phyloP scores from a whole-genome alignment of 2,888 invertebrate species.

The Spodoptera picta region DNA sequence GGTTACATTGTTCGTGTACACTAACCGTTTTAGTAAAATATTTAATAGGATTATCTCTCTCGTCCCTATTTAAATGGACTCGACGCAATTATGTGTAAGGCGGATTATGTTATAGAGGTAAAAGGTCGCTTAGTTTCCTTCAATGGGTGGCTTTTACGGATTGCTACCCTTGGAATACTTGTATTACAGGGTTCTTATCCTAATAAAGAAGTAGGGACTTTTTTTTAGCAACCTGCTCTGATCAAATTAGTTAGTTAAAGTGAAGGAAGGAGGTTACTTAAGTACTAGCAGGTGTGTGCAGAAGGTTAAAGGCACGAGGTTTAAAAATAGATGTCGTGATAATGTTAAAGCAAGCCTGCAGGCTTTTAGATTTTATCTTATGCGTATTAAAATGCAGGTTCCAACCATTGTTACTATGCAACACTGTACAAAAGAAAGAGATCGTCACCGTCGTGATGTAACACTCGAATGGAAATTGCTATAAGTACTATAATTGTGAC shows the following conservation, averaged over 20 bases:
- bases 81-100: slow-evolving; percentile 10
- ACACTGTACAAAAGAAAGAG: slow-evolving; percentile 6
- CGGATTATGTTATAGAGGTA: slow-evolving; percentile 3
- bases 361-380: slow-evolving; percentile 34
- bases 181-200: not conserved
- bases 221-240: not conserved
- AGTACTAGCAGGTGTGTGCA: slow-evolving; percentile 13
- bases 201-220: too few species aligned
- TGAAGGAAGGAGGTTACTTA: slow-evolving; percentile 18
- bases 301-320: slow-evolving; percentile 12
- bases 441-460: slow-evolving; percentile 8
- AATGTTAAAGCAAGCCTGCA: slow-evolving; percentile 26
- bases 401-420: slow-evolving; percentile 8
- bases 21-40: slow-evolving; percentile 38
- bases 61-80: slow-evolving; percentile 11
- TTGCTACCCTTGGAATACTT: slow-evolving; percentile 1
- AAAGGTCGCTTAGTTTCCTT: slow-evolving; percentile 29
- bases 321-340: slow-evolving; percentile 37
- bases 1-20: slow-evolving; percentile 39
- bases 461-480: slow-evolving; percentile 16
- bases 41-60: slow-evolving; percentile 30
- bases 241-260: slow-evolving; percentile 1
- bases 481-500: slow-evolving; percentile 25
- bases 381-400: slow-evolving; percentile 28
- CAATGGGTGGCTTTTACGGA: slow-evolving; percentile 8